Percentiles rank a stretch among this genome's conserved stretches.
Evolutionary conservation across 2,888 invertebrate species (phyloP).

Genomic region (Eristalis tenax): DNA sequence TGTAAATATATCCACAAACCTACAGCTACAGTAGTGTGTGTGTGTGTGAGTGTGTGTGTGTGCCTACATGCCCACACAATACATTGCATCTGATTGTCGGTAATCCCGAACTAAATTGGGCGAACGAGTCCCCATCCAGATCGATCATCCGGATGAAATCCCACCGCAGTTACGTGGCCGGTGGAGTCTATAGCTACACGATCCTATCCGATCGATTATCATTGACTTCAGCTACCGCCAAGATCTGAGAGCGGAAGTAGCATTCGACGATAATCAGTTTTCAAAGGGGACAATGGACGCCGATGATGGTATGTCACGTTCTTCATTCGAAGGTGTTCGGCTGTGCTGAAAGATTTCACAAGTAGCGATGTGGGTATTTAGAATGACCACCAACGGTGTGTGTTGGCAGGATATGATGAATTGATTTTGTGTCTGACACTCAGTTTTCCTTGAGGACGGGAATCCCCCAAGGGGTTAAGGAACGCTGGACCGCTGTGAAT

Average conservation of each 20-base stretch:
- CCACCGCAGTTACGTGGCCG: neutral
- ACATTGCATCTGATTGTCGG: conserved; percentile 8
- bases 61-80: conserved; percentile 52
- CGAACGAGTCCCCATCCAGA: conserved; percentile 42
- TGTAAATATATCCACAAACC: conserved; percentile 38
- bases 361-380: conserved; percentile 8
- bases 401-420: conserved; percentile 23
- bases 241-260: conserved; percentile 17
- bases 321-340: conserved; percentile 11
- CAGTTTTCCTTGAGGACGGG: neutral
- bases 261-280: conserved; percentile 1
- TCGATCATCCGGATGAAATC: conserved; percentile 45
- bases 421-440: neutral
- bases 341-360: neutral
- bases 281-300: neutral
- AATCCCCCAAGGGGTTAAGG: neutral
- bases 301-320: conserved; percentile 39
- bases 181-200: conserved; percentile 25
- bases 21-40: neutral
- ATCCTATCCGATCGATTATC: conserved; percentile 52
- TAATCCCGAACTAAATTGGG: conserved; percentile 57
- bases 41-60: neutral
- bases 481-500: neutral
- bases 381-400: conserved; percentile 38
- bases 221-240: neutral